phyloP scores from a whole-genome alignment of 2,113 vertebrate species.

The Nothocercus nigrocapillus region DNA sequence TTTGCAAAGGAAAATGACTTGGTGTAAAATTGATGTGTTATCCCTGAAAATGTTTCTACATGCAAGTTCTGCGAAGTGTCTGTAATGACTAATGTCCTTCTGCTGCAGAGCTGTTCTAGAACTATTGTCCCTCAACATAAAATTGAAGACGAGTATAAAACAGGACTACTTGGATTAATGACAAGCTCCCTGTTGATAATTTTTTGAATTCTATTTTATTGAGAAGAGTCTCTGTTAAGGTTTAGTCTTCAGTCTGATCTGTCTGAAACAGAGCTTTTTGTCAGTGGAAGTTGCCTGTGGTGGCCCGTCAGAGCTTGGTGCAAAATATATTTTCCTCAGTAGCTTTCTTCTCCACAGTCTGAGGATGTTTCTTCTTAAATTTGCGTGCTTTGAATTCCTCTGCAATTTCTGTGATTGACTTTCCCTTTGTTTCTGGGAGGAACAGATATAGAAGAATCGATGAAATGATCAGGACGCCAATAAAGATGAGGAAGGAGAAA shows the following conservation, averaged over 20 bases:
- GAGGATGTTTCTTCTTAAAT: conserved; percentile 34
- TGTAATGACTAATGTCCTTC: background rate
- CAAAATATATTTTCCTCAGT: conserved; percentile 27
- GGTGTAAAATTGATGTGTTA: background rate
- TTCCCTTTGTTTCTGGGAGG: conserved; percentile 84
- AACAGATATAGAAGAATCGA: conserved; percentile 72
- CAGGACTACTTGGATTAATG: background rate
- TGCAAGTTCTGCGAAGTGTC: background rate
- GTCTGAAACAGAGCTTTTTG: background rate
- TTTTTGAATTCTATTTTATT: background rate
- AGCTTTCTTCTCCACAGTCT: background rate
- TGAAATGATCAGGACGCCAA: conserved; percentile 68
- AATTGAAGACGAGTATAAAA: background rate
- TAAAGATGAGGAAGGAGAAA: conserved; percentile 87
- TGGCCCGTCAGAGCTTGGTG: conserved; percentile 59
- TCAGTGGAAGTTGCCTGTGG: background rate
- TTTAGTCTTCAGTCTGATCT: background rate
- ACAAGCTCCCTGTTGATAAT: background rate
- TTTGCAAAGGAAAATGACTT: background rate
- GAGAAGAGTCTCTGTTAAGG: background rate
- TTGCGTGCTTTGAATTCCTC: conserved; percentile 74
- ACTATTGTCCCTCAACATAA: background rate
- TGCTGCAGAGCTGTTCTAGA: background rate
- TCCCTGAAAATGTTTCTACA: background rate
- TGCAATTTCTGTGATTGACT: conserved; percentile 79